A percentile compares a stretch with the other conserved stretches of the same genome.
Conservation (phyloP, 1,140 invertebrate species). For the Colletes gigas region DNA sequence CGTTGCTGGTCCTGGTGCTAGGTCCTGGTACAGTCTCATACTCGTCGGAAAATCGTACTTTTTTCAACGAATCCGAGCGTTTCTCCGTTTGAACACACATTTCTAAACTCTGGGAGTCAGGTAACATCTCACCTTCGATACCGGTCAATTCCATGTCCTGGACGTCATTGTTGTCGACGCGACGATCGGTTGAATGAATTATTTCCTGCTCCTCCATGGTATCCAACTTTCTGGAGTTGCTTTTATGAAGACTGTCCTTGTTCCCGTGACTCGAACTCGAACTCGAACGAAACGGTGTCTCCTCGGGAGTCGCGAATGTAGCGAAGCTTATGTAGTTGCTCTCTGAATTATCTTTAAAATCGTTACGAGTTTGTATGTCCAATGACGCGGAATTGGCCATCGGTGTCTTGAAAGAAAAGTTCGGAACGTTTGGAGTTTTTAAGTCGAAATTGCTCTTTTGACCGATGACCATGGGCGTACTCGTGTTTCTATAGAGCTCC, state of each 20-base stretch:
- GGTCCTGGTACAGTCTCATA: background rate
- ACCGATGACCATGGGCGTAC: conserved; percentile 62
- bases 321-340: conserved; percentile 49
- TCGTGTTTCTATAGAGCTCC: conserved; percentile 63
- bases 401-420: conserved; percentile 61
- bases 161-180: background rate
- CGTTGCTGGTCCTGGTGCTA: background rate
- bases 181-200: background rate
- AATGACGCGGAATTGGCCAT: conserved; percentile 35
- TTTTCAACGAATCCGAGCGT: conserved; percentile 53
- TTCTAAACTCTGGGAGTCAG: background rate
- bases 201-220: conserved; percentile 50
- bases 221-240: conserved; percentile 33
- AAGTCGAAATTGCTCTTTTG: conserved; percentile 38
- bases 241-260: background rate
- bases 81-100: background rate
- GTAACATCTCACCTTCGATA: background rate
- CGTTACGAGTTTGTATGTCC: background rate
- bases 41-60: conserved; percentile 67
- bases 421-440: conserved; percentile 50
- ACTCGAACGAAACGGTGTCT: conserved; percentile 15
- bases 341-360: background rate
- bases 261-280: background rate
- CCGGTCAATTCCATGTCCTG: conserved; percentile 60
- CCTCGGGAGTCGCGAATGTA: background rate